Conservation (phyloP, 1,140 invertebrate genomes). For the Dinoponera quadriceps region DNA sequence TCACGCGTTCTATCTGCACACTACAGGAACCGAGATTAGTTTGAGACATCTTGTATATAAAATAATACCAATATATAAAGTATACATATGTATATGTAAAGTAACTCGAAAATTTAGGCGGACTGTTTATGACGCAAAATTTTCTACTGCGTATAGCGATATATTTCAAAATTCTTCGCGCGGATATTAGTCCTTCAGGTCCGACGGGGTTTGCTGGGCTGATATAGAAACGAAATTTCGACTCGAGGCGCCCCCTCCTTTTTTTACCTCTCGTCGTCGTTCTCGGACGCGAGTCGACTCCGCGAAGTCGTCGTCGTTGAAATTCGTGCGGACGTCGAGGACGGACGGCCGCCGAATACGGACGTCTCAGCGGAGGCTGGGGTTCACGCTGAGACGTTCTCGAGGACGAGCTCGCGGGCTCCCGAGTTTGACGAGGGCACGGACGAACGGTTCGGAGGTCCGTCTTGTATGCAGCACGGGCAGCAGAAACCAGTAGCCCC, state of each 20-base stretch:
- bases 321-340: constrained; percentile 75
- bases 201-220: no score
- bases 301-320: constrained; percentile 72
- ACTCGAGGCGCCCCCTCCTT: background rate
- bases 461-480: background rate
- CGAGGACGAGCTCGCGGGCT: constrained; percentile 53
- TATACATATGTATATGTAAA: no score
- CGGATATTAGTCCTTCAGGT: no score
- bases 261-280: background rate
- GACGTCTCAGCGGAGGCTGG: constrained; percentile 54
- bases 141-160: no score
- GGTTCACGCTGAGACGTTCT: constrained; percentile 75
- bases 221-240: no score
- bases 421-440: constrained; percentile 69
- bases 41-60: no score
- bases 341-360: constrained; percentile 70
- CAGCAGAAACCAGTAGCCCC: constrained; percentile 81
- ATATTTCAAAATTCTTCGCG: no score
- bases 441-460: constrained; percentile 43
- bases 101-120: no score
- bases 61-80: no score
- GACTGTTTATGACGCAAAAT: no score
- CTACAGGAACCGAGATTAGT: no score
- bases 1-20: no score
- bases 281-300: background rate